Evolutionary conservation across 2,888 invertebrate species (phyloP).

Genomic region (Clitarchus hookeri): DNA sequence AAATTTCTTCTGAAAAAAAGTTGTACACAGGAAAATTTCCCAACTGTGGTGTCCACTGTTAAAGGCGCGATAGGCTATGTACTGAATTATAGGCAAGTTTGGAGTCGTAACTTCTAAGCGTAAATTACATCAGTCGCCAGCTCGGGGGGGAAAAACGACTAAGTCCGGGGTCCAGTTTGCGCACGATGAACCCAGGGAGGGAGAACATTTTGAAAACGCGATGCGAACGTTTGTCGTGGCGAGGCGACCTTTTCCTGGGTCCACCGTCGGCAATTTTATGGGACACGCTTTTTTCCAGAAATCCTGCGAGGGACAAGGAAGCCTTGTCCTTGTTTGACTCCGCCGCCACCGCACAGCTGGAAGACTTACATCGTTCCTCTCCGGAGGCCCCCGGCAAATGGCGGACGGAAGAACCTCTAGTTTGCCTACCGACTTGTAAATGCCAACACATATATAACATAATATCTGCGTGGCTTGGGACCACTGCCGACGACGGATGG

Average conservation of each 20-base stretch:
- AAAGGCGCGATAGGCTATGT: conserved; percentile 20
- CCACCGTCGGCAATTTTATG: too few relatives aligned
- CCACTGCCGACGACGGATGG: too few relatives aligned
- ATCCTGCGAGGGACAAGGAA: too few relatives aligned
- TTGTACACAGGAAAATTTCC: not conserved
- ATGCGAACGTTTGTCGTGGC: not conserved
- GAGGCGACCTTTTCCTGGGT: too few relatives aligned
- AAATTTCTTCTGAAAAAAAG: not conserved
- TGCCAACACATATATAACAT: too few relatives aligned
- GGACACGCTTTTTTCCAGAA: too few relatives aligned
- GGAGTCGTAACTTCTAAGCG: not conserved
- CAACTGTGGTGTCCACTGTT: conserved; percentile 18
- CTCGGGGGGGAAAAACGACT: not conserved
- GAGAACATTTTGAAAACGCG: not conserved
- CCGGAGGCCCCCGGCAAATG: not conserved
- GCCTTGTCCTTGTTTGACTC: too few relatives aligned
- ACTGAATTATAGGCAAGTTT: conserved; percentile 18
- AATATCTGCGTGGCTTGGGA: too few relatives aligned
- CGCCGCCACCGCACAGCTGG: too few relatives aligned
- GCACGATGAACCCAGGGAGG: not conserved
- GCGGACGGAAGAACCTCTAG: too few relatives aligned
- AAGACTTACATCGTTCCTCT: not conserved
- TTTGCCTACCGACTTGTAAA: too few relatives aligned
- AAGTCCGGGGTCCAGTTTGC: not conserved
- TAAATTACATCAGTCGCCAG: conserved; percentile 11